Evolutionary conservation across 2,888 invertebrate species (phyloP).

Genomic region (Hermaeophaga mercurialis): DNA sequence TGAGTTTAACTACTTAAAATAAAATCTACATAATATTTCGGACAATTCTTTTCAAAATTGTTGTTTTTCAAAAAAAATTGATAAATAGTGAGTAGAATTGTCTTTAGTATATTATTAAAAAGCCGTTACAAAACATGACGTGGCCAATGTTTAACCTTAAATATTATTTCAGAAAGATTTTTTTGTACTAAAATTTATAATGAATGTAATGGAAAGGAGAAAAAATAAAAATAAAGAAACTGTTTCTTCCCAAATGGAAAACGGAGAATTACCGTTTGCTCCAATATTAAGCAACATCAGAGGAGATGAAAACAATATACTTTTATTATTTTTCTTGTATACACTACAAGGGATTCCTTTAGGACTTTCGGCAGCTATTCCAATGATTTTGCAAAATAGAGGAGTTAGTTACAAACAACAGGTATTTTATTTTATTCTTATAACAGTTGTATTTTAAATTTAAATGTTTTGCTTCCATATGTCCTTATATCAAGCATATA

Average conservation of each 20-base stretch:
- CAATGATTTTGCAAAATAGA: slow-evolving; percentile 92
- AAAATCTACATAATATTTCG: not conserved
- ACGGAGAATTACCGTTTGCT: slow-evolving; percentile 42
- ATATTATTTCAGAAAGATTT: not conserved
- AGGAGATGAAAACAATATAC: slow-evolving; percentile 82
- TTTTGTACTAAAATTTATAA: slow-evolving; percentile 13
- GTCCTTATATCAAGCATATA: too few relatives aligned
- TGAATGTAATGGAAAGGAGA: slow-evolving; percentile 38
- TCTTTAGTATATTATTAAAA: not conserved
- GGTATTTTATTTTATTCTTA: slow-evolving; percentile 54
- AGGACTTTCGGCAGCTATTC: slow-evolving; percentile 91
- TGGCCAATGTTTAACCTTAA: slow-evolving; percentile 29
- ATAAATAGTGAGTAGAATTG: not conserved
- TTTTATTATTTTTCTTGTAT: slow-evolving; percentile 89
- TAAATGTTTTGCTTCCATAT: too few relatives aligned
- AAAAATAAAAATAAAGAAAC: slow-evolving; percentile 29
- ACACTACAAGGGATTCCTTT: slow-evolving; percentile 94
- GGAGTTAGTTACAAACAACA: slow-evolving; percentile 95
- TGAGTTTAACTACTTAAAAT: not conserved
- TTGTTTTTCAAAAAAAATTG: not conserved
- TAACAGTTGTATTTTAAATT: not conserved
- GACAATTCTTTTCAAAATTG: not conserved
- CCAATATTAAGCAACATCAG: slow-evolving; percentile 54
- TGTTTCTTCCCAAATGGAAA: slow-evolving; percentile 44
- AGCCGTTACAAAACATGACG: too few relatives aligned